Evolutionary conservation across 2,797 vertebrate species (phyloP), one percentile per base, ranked within the genome.

Genomic region (Australoheros facetus): DNA sequence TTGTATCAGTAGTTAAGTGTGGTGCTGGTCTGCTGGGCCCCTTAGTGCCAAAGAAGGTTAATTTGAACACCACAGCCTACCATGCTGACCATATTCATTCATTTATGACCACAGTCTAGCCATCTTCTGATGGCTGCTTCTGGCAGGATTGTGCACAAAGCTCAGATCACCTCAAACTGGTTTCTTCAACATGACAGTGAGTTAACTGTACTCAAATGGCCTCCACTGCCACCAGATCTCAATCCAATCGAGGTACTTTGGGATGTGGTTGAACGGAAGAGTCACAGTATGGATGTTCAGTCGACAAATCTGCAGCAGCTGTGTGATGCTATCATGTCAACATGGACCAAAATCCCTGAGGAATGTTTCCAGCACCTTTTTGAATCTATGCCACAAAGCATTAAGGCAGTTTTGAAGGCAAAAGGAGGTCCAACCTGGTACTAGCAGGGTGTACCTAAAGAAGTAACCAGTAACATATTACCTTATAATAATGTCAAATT

Each of bases 241-340:
- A 7, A 32, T 32, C 32, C 32, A 32, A 32, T 7, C 7, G 32
- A 32, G 32, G 6, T 5, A 32, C 48, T 78, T 56, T 59, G n/a
- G 64, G 78, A 75, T 57, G 64, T 80, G 45, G 66, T 85, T 71
- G 56, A 92, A 87, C 2, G 19, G 51, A 77, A 89, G 73, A 88
- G 81, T 85, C 7, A 1, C 76, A 87, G 83, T 55, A 89, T 90
- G 80, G 78, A 89, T 83, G 83, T 91, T 82, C 56, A 87, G 80
- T 87, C 70, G 30, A 90, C 64, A 89, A 84, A 87, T 85, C 54
- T 87, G 21, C 78, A 82, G 59, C 69, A 84, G 84, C 75, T 64
- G 14, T 26, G 39, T 42, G 39, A 42, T 42, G 37, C 21, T 45
- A 2, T 45, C 37, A 64, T 64, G 60, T 64, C 3, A 64, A 11